Evolutionary conservation across 2,797 vertebrate species (phyloP).

Genomic region (Enteromius trimaculatus): DNA sequence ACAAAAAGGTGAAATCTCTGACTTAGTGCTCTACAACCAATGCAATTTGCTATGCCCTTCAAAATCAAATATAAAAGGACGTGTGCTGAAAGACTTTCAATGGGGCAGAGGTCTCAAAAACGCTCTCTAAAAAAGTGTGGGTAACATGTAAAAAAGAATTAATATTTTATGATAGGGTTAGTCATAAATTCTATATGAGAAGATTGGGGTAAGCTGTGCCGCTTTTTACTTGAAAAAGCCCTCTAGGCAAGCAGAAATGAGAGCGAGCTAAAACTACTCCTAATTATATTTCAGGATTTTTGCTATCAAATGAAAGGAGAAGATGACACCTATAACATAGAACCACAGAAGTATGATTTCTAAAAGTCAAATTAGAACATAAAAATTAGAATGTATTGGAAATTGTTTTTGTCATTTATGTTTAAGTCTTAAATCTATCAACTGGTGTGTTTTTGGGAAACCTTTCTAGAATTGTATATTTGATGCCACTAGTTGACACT

Average conservation of each 20-base stretch:
- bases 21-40: slow-evolving; percentile 30
- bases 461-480: not conserved
- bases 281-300: not conserved
- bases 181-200: slow-evolving; percentile 5
- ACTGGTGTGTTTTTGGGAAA: not conserved
- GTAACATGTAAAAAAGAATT: slow-evolving; percentile 4
- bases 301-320: not conserved
- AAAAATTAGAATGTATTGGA: no score
- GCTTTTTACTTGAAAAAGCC: not conserved
- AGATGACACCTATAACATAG: not conserved
- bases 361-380: not conserved
- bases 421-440: not conserved
- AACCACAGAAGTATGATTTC: not conserved
- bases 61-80: slow-evolving; percentile 27
- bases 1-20: slow-evolving; percentile 34
- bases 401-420: no score
- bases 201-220: not conserved
- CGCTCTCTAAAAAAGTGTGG: not conserved
- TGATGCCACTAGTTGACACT: not conserved
- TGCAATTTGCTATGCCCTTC: slow-evolving; percentile 35
- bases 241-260: slow-evolving; percentile 1
- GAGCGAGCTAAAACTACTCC: not conserved
- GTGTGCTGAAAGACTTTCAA: slow-evolving; percentile 2
- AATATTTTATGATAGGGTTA: slow-evolving; percentile 18
- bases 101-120: slow-evolving; percentile 3